Percentiles rank a stretch among this genome's conserved stretches.
Evolutionary conservation across 2,888 invertebrate species (phyloP).

Genomic region (Conus canariensis): DNA sequence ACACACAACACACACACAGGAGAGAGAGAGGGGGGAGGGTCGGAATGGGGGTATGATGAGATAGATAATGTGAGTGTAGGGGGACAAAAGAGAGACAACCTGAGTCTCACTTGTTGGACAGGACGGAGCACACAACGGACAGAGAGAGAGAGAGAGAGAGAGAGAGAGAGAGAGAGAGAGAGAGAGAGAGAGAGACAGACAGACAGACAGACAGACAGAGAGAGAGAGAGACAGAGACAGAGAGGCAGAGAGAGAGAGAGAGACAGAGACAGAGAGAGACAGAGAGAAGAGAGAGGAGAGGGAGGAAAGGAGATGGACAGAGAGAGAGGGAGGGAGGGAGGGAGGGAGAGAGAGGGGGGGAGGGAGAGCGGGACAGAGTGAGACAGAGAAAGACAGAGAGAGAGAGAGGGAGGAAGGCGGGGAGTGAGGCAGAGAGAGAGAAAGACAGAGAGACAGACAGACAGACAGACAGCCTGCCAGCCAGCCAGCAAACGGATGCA

Average conservation of each 20-base stretch:
- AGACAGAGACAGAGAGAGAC: neutral
- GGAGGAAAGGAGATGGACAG: neutral
- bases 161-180: neutral
- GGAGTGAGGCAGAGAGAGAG: neutral
- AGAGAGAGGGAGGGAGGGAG: neutral
- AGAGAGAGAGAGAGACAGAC: neutral
- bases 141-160: constrained; percentile 6
- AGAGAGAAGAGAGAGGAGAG: neutral
- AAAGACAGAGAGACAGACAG: neutral
- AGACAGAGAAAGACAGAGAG: neutral
- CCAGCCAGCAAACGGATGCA: too few species aligned
- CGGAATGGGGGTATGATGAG: too few species aligned
- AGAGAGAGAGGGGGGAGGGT: neutral
- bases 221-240: neutral
- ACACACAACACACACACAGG: too few species aligned
- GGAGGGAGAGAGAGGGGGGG: neutral
- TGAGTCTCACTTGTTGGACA: too few species aligned
- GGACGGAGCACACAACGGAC: too few species aligned
- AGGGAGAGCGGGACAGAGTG: neutral
- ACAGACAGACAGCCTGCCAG: neutral
- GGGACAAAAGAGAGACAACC: neutral
- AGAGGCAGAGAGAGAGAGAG: neutral
- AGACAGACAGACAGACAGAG: neutral
- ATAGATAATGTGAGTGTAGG: too few species aligned
- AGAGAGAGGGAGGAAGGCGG: neutral